These are phyloP conservation scores for Eurystomus glaucurus DNA, from an alignment of 2,797 vertebrate species.

Conservation along the genomic window DNA sequence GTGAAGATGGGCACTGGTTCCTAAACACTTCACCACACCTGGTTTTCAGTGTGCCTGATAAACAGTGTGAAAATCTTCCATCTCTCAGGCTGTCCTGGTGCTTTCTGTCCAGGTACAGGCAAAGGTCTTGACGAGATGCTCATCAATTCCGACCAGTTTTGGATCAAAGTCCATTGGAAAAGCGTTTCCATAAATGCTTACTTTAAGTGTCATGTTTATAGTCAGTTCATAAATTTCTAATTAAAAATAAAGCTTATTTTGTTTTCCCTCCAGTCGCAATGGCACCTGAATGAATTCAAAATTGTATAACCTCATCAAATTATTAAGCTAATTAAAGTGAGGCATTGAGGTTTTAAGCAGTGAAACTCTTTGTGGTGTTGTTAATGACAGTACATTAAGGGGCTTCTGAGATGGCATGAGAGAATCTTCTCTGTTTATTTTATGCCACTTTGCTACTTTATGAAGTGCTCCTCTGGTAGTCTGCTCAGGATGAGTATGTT, in stretches of 20 bases:
- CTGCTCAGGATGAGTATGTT: neutral
- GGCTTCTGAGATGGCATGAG: neutral
- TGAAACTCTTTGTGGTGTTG: neutral
- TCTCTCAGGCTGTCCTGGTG: neutral
- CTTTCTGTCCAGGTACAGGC: neutral
- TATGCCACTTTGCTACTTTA: neutral
- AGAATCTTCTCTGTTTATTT: neutral
- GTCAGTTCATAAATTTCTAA: neutral
- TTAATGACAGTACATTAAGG: neutral
- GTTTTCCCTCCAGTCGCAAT: neutral
- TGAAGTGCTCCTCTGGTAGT: neutral
- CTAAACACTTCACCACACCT: neutral
- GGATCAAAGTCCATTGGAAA: neutral
- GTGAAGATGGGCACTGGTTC: neutral
- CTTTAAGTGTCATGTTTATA: neutral
- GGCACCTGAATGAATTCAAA: neutral
- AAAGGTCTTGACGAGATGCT: rapidly evolving
- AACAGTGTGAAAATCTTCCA: neutral
- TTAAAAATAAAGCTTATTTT: neutral
- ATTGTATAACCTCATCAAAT: neutral
- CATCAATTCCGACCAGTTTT: neutral
- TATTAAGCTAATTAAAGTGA: constrained; percentile 5
- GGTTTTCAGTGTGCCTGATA: neutral
- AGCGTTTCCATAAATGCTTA: neutral
- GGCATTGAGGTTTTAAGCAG: neutral